Percentiles rank a stretch among this genome's conserved stretches.
Conservation (phyloP, 92 coral and sea anemone species). For the Bergia puertoricense region DNA sequence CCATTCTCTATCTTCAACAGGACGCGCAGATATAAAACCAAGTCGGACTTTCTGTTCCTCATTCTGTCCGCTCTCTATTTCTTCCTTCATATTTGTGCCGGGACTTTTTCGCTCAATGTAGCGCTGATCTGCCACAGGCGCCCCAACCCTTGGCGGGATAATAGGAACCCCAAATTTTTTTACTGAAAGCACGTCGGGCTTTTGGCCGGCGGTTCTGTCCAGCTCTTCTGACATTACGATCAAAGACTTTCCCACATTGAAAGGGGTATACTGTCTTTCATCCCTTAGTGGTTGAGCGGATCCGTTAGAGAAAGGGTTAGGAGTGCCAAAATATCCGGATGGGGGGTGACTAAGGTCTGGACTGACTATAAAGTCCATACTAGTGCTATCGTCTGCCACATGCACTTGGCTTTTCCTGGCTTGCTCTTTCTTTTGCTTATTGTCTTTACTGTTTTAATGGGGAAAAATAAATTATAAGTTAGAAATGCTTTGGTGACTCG, state of each 20-base stretch:
- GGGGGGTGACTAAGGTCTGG: conserved; percentile 2
- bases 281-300: background rate
- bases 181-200: background rate
- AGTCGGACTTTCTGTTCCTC: conserved; percentile 28
- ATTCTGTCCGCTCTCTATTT: background rate
- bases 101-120: conserved; percentile 4
- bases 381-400: background rate
- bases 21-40: conserved; percentile 25
- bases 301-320: conserved; percentile 20
- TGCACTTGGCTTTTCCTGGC: background rate
- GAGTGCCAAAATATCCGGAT: background rate
- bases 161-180: conserved; percentile 37
- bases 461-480: background rate
- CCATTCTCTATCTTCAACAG: conserved; percentile 24
- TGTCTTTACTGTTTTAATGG: conserved; percentile 11
- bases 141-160: background rate
- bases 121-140: conserved; percentile 1
- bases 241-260: conserved; percentile 35
- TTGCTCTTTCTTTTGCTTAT: conserved; percentile 10
- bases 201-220: conserved; percentile 1
- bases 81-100: background rate
- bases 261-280: conserved; percentile 11
- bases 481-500: background rate
- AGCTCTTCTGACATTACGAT: conserved; percentile 40
- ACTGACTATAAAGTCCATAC: conserved; percentile 5